phyloP scores from a whole-genome alignment of 1,140 invertebrate genomes.

The Drosophila micromelanica region DNA sequence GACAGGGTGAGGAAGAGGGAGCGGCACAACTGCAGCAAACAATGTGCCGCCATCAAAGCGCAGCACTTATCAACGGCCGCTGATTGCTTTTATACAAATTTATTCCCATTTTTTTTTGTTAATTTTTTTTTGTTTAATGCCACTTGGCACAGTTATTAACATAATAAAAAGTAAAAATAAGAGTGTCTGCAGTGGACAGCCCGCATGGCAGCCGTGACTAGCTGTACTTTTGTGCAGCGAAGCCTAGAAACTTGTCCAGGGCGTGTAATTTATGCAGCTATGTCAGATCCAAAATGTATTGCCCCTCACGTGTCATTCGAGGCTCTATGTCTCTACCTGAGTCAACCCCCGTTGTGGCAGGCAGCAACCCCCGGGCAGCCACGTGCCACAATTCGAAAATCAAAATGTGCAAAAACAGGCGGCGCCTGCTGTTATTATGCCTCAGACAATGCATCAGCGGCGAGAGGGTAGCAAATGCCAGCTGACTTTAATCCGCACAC shows the following conservation, averaged over 20 bases:
- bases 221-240: conserved; percentile 44
- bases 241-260: conserved; percentile 31
- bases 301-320: too few species aligned
- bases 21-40: conserved; percentile 26
- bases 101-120: not conserved
- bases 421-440: conserved; percentile 69
- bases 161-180: conserved; percentile 20
- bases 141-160: conserved; percentile 41
- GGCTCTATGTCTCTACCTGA: too few species aligned
- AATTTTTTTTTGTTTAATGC: conserved; percentile 16
- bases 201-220: conserved; percentile 35
- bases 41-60: conserved; percentile 45
- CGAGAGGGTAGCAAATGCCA: conserved; percentile 36
- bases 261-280: conserved; percentile 73
- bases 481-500: conserved; percentile 61
- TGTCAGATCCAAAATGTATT: conserved; percentile 28
- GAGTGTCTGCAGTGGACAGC: conserved; percentile 41
- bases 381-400: conserved; percentile 75
- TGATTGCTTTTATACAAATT: conserved; percentile 37
- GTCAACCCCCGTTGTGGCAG: conserved; percentile 47
- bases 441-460: conserved; percentile 53
- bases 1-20: conserved; percentile 1
- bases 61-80: conserved; percentile 29
- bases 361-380: conserved; percentile 51
- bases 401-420: conserved; percentile 82